Conservation (phyloP, 2,797 vertebrate species). For the Aratinga solstitialis region DNA sequence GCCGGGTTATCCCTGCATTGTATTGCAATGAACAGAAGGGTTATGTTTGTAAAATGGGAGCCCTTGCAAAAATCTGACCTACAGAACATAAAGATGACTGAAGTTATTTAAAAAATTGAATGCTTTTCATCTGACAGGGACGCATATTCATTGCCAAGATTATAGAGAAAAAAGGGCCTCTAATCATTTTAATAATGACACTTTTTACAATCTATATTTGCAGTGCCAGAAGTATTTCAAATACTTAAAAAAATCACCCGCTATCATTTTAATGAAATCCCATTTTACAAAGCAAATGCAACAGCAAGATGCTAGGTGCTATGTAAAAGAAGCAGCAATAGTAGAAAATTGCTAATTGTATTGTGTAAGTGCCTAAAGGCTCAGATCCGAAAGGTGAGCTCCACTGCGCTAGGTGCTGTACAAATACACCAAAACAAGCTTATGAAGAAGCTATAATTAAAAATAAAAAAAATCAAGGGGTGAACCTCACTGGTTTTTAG, state of each 20-base stretch:
- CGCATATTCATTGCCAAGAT: not conserved
- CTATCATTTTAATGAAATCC: not conserved
- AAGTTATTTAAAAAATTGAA: not conserved
- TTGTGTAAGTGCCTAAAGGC: not conserved
- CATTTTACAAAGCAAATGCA: not conserved
- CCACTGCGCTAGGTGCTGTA: not conserved
- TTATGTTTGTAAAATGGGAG: not conserved
- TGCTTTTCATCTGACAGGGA: not conserved
- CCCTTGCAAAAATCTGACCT: not conserved
- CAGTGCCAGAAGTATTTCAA: not conserved
- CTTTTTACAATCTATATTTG: not conserved
- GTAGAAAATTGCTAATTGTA: not conserved
- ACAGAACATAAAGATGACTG: not conserved
- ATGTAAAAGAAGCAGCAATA: not conserved
- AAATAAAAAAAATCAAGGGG: not conserved
- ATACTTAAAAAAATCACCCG: not conserved
- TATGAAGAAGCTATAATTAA: not conserved
- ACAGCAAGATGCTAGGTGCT: not conserved
- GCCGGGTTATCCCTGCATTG: not conserved
- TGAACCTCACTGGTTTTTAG: not conserved
- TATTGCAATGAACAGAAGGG: accelerated
- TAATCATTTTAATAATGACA: not conserved
- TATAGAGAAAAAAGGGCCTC: not conserved
- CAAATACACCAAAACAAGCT: not conserved
- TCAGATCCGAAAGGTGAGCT: not conserved